A percentile compares a stretch with the other conserved stretches of the same genome.
These are phyloP conservation scores for Seira ritae DNA, from an alignment of 2,888 invertebrate genomes.

Conservation along the genomic window DNA sequence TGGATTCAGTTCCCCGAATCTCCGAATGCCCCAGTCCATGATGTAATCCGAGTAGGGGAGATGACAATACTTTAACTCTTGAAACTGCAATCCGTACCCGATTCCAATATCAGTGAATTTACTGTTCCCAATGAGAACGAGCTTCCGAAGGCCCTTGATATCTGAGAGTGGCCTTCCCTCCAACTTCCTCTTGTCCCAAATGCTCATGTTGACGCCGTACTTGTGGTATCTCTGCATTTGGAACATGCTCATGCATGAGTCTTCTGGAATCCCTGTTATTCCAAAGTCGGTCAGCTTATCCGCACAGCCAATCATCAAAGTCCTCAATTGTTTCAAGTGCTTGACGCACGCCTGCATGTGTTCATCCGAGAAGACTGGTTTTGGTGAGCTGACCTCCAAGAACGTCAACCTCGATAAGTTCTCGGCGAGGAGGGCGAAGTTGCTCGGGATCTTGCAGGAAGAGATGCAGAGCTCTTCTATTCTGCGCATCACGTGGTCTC, in stretches of 20 bases:
- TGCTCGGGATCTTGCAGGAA: background rate
- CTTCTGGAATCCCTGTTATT: conserved; percentile 48
- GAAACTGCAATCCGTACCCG: conserved; percentile 52
- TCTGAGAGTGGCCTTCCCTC: conserved; percentile 44
- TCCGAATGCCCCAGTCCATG: conserved; percentile 61
- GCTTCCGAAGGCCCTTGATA: conserved; percentile 46
- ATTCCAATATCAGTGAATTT: conserved; percentile 62
- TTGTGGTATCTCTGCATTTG: conserved; percentile 34
- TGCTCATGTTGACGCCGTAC: conserved; percentile 1
- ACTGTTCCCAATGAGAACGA: conserved; percentile 46
- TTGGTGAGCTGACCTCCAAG: conserved; percentile 46
- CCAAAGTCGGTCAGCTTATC: conserved; percentile 60
- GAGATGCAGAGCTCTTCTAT: conserved; percentile 26
- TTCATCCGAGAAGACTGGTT: conserved; percentile 41
- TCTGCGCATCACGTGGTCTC: conserved; percentile 18
- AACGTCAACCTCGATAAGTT: conserved; percentile 39
- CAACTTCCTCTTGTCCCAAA: conserved; percentile 25
- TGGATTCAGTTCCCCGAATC: conserved; percentile 52
- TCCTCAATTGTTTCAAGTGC: conserved; percentile 37
- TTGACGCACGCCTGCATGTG: conserved; percentile 58
- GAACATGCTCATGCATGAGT: conserved; percentile 46
- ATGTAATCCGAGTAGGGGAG: conserved; percentile 60
- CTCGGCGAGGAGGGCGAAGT: conserved; percentile 29
- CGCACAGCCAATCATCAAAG: conserved; percentile 39
- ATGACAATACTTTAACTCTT: conserved; percentile 46